Conservation (phyloP, 1,140 invertebrate genomes). For the Drosophila punjabiensis region DNA sequence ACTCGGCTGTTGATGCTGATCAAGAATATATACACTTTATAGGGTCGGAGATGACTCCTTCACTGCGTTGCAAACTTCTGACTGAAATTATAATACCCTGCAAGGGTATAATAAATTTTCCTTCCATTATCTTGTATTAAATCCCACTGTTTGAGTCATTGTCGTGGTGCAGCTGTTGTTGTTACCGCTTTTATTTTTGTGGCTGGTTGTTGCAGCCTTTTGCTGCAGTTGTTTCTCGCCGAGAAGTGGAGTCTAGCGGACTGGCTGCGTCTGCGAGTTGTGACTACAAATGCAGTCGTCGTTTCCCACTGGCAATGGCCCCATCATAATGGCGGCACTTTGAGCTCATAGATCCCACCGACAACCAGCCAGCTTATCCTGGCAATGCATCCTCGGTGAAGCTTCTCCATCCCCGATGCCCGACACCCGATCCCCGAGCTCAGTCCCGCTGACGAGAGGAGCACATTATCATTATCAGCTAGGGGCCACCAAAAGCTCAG, state of each 20-base stretch:
- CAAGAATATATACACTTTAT: no score
- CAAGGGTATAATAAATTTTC: no score
- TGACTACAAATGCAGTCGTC: slow-evolving; percentile 52
- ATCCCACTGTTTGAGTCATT: slow-evolving; percentile 37
- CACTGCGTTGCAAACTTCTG: no score
- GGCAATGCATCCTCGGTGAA: slow-evolving; percentile 48
- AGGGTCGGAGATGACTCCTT: no score
- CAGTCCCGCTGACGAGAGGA: slow-evolving; percentile 55
- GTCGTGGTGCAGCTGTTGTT: slow-evolving; percentile 66
- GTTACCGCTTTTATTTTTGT: slow-evolving; percentile 42
- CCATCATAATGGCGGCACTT: slow-evolving; percentile 80
- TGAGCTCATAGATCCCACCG: slow-evolving; percentile 70
- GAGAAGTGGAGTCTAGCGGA: slow-evolving; percentile 40
- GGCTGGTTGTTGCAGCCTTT: slow-evolving; percentile 48
- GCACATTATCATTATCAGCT: slow-evolving; percentile 81
- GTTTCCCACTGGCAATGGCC: slow-evolving; percentile 43
- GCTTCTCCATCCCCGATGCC: background rate
- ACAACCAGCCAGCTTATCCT: slow-evolving; percentile 55
- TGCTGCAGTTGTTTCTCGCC: slow-evolving; percentile 44
- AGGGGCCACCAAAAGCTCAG: slow-evolving; percentile 43
- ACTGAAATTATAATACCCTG: no score
- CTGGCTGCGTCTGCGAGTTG: slow-evolving; percentile 52
- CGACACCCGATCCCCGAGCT: background rate
- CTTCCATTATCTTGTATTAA: background rate
- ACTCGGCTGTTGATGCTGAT: no score